phyloP scores from a whole-genome alignment of 2,888 invertebrate genomes.

The Phaonia tiefii region DNA sequence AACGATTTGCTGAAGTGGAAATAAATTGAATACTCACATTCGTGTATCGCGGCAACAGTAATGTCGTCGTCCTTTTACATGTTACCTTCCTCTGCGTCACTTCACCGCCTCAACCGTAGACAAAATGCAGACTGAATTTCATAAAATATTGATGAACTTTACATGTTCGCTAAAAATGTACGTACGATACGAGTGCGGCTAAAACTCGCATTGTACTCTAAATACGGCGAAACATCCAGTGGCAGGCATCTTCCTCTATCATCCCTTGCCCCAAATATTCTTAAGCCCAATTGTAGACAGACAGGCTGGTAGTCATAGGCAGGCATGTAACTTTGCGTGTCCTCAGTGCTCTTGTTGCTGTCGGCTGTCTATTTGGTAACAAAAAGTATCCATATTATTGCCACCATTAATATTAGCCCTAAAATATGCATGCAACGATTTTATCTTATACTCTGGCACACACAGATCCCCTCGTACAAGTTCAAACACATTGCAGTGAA shows the following conservation, averaged over 20 bases:
- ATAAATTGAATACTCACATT: constrained; percentile 57
- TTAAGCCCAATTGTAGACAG: neutral
- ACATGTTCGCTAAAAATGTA: constrained; percentile 13
- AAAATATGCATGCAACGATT: constrained; percentile 36
- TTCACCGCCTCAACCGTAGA: constrained; percentile 36
- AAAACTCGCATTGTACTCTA: constrained; percentile 10
- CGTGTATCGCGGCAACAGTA: constrained; percentile 8
- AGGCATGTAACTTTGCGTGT: constrained; percentile 21
- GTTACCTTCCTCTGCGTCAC: constrained; percentile 1
- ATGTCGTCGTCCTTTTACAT: constrained; percentile 5
- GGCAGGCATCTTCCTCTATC: too few species aligned
- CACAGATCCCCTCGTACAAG: neutral
- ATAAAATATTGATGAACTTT: constrained; percentile 63
- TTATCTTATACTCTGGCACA: constrained; percentile 12
- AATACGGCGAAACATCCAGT: neutral
- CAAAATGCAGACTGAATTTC: constrained; percentile 63
- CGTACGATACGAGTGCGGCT: too few species aligned
- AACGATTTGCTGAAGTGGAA: constrained; percentile 54
- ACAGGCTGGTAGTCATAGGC: constrained; percentile 7
- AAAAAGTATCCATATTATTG: constrained; percentile 40
- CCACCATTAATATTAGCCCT: constrained; percentile 56
- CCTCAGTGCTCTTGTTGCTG: neutral
- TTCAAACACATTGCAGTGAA: constrained; percentile 1
- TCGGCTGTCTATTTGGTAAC: constrained; percentile 9
- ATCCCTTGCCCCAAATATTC: too few species aligned